These are phyloP conservation scores for Drosophila jambulina DNA, from an alignment of 1,140 invertebrate genomes.

Conservation along the genomic window DNA sequence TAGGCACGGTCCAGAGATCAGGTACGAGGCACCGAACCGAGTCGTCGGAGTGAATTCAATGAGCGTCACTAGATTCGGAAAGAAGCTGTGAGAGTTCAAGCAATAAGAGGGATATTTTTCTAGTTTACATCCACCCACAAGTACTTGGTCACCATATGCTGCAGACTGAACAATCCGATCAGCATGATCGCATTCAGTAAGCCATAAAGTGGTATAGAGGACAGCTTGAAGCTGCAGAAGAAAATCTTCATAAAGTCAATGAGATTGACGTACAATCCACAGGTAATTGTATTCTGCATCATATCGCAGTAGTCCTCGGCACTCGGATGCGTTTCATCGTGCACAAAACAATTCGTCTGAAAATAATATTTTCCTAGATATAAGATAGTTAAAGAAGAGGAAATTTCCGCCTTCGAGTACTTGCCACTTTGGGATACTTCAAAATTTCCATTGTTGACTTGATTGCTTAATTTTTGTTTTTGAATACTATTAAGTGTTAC, in stretches of 20 bases:
- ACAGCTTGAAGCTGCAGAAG: constrained; percentile 14
- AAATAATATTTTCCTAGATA: background rate
- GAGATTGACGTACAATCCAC: constrained; percentile 17
- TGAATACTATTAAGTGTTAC: background rate
- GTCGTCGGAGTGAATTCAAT: constrained; percentile 43
- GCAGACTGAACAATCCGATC: background rate
- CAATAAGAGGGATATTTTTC: background rate
- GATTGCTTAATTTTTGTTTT: no score
- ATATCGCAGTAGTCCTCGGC: constrained; percentile 22
- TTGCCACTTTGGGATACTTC: constrained; percentile 19
- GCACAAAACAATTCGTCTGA: constrained; percentile 15
- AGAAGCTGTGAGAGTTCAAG: constrained; percentile 12
- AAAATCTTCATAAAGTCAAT: constrained; percentile 38
- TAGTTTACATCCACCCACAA: constrained; percentile 44
- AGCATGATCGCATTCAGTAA: background rate
- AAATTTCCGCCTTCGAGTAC: background rate
- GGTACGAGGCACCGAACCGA: constrained; percentile 18
- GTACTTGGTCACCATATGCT: constrained; percentile 46
- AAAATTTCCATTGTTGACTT: constrained; percentile 5
- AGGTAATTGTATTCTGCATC: background rate
- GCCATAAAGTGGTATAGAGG: background rate
- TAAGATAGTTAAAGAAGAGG: background rate
- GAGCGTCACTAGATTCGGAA: constrained; percentile 50
- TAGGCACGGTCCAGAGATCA: constrained; percentile 17
- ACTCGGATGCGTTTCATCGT: no score